Conservation (phyloP, 35 echinoderm and acorn worm species). For the Strongylocentrotus purpuratus region DNA sequence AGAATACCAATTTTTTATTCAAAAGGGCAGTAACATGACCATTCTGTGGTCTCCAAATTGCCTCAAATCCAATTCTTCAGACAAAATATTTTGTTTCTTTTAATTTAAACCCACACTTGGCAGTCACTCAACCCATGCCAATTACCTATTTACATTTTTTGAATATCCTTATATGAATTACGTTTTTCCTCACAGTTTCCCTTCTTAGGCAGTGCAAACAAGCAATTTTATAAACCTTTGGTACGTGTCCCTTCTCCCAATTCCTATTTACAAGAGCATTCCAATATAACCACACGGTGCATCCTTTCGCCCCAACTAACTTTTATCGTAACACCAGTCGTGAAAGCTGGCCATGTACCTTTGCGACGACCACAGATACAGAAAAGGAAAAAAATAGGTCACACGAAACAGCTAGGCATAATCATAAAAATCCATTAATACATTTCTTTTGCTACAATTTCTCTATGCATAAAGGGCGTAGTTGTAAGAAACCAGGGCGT, state of each 20-base stretch:
- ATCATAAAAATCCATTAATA: too few relatives aligned
- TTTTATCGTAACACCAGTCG: too few relatives aligned
- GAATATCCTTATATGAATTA: not conserved
- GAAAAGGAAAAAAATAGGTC: too few relatives aligned
- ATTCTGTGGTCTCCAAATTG: not conserved
- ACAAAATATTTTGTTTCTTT: not conserved
- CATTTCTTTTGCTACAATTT: not conserved
- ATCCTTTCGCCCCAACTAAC: too few relatives aligned
- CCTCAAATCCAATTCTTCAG: not conserved
- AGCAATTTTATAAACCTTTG: not conserved
- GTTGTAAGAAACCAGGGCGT: too few relatives aligned
- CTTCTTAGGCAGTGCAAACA: not conserved
- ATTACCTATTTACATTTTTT: not conserved
- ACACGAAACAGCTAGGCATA: too few relatives aligned
- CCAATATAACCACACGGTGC: not conserved
- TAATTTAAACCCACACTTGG: not conserved
- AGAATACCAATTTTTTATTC: too few relatives aligned
- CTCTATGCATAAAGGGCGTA: not conserved
- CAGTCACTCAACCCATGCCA: not conserved
- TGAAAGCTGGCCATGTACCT: too few relatives aligned
- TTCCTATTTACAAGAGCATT: not conserved
- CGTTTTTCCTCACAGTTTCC: not conserved
- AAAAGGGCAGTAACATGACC: not conserved
- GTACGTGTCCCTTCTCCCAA: not conserved
- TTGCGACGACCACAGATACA: too few relatives aligned